Conservation (phyloP, 2,888 invertebrate genomes). For the Sinelater perroti region DNA sequence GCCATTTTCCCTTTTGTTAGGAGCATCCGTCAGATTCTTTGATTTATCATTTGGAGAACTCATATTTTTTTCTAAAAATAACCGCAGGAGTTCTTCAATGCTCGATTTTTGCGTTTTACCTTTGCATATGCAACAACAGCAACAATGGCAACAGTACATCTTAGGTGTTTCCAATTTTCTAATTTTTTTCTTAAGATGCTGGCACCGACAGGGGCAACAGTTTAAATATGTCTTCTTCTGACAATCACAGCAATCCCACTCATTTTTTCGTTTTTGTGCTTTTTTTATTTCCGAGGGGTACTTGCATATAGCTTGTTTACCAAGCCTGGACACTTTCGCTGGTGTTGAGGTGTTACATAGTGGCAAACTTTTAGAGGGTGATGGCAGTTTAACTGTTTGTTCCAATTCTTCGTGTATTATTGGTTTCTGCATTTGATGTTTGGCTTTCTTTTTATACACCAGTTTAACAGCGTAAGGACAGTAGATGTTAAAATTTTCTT, state of each 20-base stretch:
- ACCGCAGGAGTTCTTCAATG: no score
- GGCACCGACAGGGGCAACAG: background rate
- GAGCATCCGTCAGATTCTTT: no score
- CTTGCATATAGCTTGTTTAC: background rate
- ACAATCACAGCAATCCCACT: background rate
- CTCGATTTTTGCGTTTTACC: no score
- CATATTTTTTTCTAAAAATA: no score
- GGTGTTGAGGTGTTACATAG: background rate
- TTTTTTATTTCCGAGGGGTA: background rate
- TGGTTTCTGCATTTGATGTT: background rate
- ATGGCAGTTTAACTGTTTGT: background rate
- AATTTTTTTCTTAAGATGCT: background rate
- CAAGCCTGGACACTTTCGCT: background rate
- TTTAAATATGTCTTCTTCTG: background rate
- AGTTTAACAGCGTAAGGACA: slow-evolving; percentile 1
- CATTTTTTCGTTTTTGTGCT: background rate
- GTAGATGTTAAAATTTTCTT: background rate
- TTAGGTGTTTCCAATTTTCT: slow-evolving; percentile 6
- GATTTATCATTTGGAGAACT: no score
- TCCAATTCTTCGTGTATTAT: background rate
- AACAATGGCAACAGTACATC: background rate
- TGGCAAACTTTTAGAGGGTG: background rate
- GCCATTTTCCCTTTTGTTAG: no score
- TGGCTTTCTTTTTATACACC: background rate
- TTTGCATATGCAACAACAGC: background rate